These are phyloP conservation scores for Lutraria rhynchaena DNA, from an alignment of 1,140 invertebrate genomes.

Conservation along the genomic window DNA sequence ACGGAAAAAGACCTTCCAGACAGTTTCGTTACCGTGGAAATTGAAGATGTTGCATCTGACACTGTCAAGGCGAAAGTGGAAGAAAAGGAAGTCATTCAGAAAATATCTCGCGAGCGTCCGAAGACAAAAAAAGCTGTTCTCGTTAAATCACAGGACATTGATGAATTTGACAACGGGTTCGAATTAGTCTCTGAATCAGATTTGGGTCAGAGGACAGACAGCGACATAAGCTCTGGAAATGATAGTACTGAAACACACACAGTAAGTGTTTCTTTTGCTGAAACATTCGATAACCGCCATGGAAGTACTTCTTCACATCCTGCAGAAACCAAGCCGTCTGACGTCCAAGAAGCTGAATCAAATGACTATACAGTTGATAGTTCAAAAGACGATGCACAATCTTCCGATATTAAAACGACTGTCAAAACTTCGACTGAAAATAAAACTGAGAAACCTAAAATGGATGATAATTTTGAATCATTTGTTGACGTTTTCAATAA, in stretches of 20 bases:
- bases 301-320: neutral
- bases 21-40: neutral
- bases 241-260: slow-evolving; percentile 54
- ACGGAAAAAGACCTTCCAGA: neutral
- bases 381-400: too few species aligned
- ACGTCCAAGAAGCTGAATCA: neutral
- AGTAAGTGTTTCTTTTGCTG: slow-evolving; percentile 41
- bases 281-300: slow-evolving; percentile 27
- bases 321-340: neutral
- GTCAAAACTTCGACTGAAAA: neutral
- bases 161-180: slow-evolving; percentile 40
- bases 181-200: slow-evolving; percentile 51
- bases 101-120: slow-evolving; percentile 35
- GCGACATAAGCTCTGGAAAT: slow-evolving; percentile 53
- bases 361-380: neutral
- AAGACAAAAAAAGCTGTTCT: slow-evolving; percentile 36
- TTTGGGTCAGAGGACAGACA: slow-evolving; percentile 44
- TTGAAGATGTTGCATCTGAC: neutral
- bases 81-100: neutral
- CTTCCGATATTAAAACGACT: neutral
- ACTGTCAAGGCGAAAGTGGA: neutral
- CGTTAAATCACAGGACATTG: slow-evolving; percentile 35
- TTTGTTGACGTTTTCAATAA: neutral
- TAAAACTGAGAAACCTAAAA: neutral
- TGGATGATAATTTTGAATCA: neutral